phyloP scores from a whole-genome alignment of 2,797 vertebrate species.

The Cirrhinus mrigala region DNA sequence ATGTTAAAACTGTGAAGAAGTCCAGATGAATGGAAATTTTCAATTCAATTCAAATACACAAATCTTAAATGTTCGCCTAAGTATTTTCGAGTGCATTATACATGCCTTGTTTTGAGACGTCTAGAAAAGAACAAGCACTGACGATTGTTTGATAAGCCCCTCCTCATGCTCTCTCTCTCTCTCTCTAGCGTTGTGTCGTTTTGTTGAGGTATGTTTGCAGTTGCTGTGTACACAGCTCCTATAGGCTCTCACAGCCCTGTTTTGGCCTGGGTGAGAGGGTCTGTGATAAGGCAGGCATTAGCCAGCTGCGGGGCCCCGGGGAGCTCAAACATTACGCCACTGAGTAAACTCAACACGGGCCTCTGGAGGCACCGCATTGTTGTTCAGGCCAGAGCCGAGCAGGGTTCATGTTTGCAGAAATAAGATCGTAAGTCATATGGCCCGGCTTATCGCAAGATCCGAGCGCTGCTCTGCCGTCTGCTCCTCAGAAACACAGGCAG shows the following conservation, averaged over 20 bases:
- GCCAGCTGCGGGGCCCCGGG: slow-evolving; percentile 74
- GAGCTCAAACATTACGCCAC: slow-evolving; percentile 83
- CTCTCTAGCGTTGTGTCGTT: slow-evolving; percentile 53
- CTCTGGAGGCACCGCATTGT: slow-evolving; percentile 73
- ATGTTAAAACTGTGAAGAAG: neutral
- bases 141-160: neutral
- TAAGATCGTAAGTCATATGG: slow-evolving; percentile 73
- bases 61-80: neutral
- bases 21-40: neutral
- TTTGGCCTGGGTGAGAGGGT: slow-evolving; percentile 54
- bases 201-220: slow-evolving; percentile 73
- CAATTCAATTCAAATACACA: neutral
- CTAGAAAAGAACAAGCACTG: neutral
- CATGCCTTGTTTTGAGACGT: neutral
- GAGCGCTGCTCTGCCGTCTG: slow-evolving; percentile 59
- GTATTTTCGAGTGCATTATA: neutral
- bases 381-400: slow-evolving; percentile 72
- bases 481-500: slow-evolving; percentile 32
- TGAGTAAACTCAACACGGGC: slow-evolving; percentile 78
- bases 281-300: slow-evolving; percentile 73
- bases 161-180: slow-evolving; percentile 36
- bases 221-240: slow-evolving; percentile 66
- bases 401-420: slow-evolving; percentile 66
- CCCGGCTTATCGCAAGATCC: slow-evolving; percentile 74
- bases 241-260: slow-evolving; percentile 59